Base-by-base conservation (phyloP, 2,797 vertebrate genomes). In the Enteromius afrohamiltoni region DNA sequence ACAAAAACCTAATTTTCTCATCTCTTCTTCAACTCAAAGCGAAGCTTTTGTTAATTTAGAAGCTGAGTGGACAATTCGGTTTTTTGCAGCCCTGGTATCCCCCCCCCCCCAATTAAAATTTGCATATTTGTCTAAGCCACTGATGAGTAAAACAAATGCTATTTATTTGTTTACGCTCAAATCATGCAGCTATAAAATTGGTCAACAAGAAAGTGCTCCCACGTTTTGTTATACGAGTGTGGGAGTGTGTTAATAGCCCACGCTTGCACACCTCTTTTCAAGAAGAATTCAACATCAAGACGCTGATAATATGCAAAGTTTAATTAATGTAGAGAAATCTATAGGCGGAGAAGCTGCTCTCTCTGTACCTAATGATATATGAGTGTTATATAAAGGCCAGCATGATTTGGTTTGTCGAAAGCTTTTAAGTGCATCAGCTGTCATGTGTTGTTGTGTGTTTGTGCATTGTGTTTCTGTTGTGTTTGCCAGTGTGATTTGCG, bases 341-440 rank as follows among this genome's bases (percentile, higher is more conserved):
- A 75, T 51, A 68, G 88, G 90, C 89, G 90, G 89, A 93, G 89
- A 88, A 86, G 67, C 53, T 70, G 21, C 47, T 47, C 64, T 79
- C 69, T 83, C 71, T 76, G 80, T 67, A 47, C 60, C 16, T 45
- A 64, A 51, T 51, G n/a, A 65, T 29, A 49, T 45, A 83, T 85
- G 42, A 47, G 80, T 90, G 85, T 86, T 87, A 88, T 88, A 86
- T 86, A 90, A 85, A 91, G 93, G 91, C 92, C 92, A 93, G 90
- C 91, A 91, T 90, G 87, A 91, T 85, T 84, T 89, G 89, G 90
- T 84, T 82, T 88, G 71, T 84, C 86, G 77, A 85, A 89, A 55
- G 53, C 47, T 76, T 82, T 69, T 49, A 82, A 42, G 82, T 51
- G 92, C 92, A 92, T 93, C 31, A 92, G 89, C 89, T 89, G 83